Percentiles rank a stretch among this genome's conserved stretches.
Conservation (phyloP, 2,113 vertebrate genomes). For the Pterophyllum scalare region DNA sequence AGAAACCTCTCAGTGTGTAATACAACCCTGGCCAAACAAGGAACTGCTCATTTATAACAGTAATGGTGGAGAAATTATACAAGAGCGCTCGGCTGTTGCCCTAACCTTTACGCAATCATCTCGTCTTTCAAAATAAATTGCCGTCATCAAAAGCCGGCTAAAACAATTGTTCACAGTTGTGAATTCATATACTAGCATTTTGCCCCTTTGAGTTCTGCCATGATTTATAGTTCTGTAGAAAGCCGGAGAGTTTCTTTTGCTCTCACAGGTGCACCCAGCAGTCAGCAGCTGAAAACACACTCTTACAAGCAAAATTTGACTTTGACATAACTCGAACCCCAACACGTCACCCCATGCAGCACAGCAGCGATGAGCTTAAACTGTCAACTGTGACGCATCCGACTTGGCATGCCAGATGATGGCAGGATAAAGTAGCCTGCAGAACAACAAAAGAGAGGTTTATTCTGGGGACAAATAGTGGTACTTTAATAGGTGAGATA, state of each 20-base stretch:
- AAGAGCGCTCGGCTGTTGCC: background rate
- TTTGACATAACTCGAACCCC: slow-evolving; percentile 43
- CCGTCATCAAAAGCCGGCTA: slow-evolving; percentile 9
- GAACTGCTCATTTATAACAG: background rate
- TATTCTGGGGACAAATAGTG: background rate
- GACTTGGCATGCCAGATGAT: background rate
- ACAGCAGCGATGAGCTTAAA: slow-evolving; percentile 2
- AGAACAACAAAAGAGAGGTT: background rate
- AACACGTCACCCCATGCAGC: slow-evolving; percentile 6
- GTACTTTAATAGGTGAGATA: background rate
- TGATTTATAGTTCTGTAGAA: slow-evolving; percentile 50
- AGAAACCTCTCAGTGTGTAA: background rate
- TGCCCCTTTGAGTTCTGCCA: background rate
- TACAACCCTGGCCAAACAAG: background rate
- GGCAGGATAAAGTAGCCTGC: slow-evolving; percentile 6
- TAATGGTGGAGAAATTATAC: background rate
- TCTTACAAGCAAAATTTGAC: background rate
- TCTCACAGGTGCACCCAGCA: slow-evolving; percentile 67
- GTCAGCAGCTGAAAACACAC: slow-evolving; percentile 67
- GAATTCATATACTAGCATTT: background rate
- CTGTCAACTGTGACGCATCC: slow-evolving; percentile 32
- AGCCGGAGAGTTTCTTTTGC: slow-evolving; percentile 25
- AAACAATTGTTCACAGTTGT: slow-evolving; percentile 9
- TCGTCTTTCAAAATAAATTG: slow-evolving; percentile 28
- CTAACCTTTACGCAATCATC: background rate